Percentiles rank a stretch among this genome's conserved stretches.
These are phyloP conservation scores for Megaceryle maxima DNA, from an alignment of 2,113 vertebrate genomes.

Conservation along the genomic window DNA sequence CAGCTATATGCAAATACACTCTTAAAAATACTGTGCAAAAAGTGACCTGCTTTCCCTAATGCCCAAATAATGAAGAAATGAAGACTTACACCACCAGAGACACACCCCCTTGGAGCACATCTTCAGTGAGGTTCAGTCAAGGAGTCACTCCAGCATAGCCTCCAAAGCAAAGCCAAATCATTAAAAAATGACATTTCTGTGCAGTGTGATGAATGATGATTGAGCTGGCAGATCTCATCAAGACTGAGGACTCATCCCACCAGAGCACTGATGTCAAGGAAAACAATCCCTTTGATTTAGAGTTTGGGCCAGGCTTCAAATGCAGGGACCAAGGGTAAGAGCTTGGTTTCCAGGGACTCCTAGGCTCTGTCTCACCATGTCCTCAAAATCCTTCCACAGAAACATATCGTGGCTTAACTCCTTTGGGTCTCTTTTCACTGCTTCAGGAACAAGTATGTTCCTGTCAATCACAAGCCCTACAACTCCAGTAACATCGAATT, in stretches of 20 bases:
- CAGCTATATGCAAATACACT: neutral
- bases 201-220: neutral
- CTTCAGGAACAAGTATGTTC: neutral
- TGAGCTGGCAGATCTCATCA: neutral
- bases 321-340: accelerated
- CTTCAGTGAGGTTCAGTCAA: neutral
- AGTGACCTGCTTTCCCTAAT: neutral
- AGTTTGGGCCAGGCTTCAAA: neutral
- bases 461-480: neutral
- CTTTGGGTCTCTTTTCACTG: neutral
- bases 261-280: neutral
- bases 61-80: conserved; percentile 20
- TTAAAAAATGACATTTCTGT: conserved; percentile 20
- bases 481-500: neutral
- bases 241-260: neutral
- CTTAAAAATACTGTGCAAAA: neutral
- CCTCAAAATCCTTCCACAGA: neutral
- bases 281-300: neutral
- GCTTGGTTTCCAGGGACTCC: neutral
- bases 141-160: neutral
- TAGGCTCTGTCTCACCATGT: neutral
- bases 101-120: neutral
- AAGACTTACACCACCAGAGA: neutral
- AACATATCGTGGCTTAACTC: neutral
- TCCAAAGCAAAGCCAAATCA: neutral